Conservation (phyloP, 2,888 invertebrate genomes). For the Parapristionchus giblindavisi region DNA sequence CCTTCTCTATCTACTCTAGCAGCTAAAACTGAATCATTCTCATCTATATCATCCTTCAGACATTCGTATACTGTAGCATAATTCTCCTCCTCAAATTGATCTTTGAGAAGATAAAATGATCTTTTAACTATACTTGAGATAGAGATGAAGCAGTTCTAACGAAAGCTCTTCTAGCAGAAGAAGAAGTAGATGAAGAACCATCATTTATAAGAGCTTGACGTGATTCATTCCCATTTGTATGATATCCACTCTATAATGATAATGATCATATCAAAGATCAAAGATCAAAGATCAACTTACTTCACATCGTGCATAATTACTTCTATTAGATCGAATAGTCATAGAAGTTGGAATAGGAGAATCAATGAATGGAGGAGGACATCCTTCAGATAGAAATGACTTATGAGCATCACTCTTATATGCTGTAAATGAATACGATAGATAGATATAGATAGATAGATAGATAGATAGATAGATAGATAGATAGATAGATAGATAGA, state of each 20-base stretch:
- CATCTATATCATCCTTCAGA: not conserved
- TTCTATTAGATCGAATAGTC: not conserved
- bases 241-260: slow-evolving; percentile 5
- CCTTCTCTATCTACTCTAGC: slow-evolving; percentile 24
- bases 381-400: not conserved
- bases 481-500: no score
- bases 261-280: not conserved
- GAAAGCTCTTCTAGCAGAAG: slow-evolving; percentile 6
- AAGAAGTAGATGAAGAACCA: slow-evolving; percentile 23
- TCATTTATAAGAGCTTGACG: slow-evolving; percentile 23
- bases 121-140: slow-evolving; percentile 19
- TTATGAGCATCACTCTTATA: slow-evolving; percentile 7
- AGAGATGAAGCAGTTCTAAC: slow-evolving; percentile 20
- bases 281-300: not conserved
- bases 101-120: no score
- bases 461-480: no score
- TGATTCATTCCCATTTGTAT: slow-evolving; percentile 3
- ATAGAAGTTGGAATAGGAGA: slow-evolving; percentile 15
- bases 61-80: slow-evolving; percentile 36
- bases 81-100: slow-evolving; percentile 27
- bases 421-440: no score
- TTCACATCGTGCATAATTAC: slow-evolving; percentile 28
- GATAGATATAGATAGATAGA: no score
- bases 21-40: not conserved
- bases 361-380: slow-evolving; percentile 1